phyloP scores from a whole-genome alignment of 2,113 vertebrate species.

The Peromyscus californicus region DNA sequence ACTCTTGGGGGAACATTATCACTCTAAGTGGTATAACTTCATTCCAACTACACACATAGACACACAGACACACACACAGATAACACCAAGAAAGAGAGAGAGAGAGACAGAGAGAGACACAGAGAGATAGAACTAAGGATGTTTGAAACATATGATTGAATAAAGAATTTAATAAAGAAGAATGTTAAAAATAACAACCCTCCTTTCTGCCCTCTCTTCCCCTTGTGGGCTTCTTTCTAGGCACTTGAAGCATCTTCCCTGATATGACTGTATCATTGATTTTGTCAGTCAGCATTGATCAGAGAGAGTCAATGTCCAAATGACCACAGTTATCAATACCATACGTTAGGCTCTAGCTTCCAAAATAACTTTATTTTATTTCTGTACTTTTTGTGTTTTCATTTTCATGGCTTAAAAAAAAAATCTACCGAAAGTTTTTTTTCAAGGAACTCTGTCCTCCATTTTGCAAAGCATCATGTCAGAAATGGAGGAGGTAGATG shows the following conservation, averaged over 20 bases:
- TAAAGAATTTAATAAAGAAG: neutral
- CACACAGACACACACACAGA: neutral
- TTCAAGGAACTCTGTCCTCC: neutral
- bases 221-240: neutral
- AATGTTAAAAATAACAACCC: neutral
- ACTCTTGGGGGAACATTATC: neutral
- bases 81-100: rapidly evolving
- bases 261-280: neutral
- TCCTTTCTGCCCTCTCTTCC: neutral
- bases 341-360: neutral
- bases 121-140: neutral
- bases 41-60: neutral
- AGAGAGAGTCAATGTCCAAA: neutral
- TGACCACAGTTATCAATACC: neutral
- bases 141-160: neutral
- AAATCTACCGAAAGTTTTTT: neutral
- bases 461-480: neutral
- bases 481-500: neutral
- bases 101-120: neutral
- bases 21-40: neutral
- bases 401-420: neutral
- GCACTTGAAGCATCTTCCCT: neutral
- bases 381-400: neutral
- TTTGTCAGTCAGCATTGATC: neutral
- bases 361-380: neutral